phyloP scores from a whole-genome alignment of 2,888 invertebrate genomes.

The Agrotis ipsilon region DNA sequence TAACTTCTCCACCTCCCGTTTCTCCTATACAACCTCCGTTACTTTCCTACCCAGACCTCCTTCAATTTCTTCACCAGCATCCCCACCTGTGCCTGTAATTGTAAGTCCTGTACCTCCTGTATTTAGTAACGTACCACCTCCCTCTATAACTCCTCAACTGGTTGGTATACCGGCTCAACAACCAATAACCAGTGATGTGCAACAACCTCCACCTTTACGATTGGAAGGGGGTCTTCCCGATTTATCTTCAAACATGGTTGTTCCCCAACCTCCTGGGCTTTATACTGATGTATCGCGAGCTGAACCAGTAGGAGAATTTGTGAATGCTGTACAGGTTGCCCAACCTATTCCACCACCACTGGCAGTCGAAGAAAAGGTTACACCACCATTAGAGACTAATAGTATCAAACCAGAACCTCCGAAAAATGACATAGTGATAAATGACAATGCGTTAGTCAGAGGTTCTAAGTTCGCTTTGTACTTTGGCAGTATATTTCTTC shows the following conservation, averaged over 20 bases:
- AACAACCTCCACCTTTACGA: constrained; percentile 26
- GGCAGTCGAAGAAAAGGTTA: constrained; percentile 30
- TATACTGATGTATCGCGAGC: constrained; percentile 66
- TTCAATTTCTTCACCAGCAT: background rate
- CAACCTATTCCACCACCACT: constrained; percentile 29
- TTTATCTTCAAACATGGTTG: constrained; percentile 60
- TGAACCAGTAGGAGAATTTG: constrained; percentile 60
- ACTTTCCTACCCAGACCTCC: constrained; percentile 2
- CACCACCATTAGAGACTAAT: constrained; percentile 20
- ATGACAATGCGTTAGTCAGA: constrained; percentile 59
- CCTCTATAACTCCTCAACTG: background rate
- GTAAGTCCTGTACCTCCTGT: constrained; percentile 36
- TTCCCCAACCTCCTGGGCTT: constrained; percentile 49
- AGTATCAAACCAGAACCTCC: constrained; percentile 39
- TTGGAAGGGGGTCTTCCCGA: constrained; percentile 45
- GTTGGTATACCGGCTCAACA: background rate
- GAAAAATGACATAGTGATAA: constrained; percentile 35
- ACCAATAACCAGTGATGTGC: constrained; percentile 7
- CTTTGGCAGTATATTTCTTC: constrained; percentile 80
- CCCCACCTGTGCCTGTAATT: constrained; percentile 14
- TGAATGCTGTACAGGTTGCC: constrained; percentile 53
- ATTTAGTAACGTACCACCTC: constrained; percentile 8
- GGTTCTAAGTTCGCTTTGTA: constrained; percentile 78
- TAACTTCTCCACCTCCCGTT: constrained; percentile 32
- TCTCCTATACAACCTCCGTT: constrained; percentile 17